These are phyloP conservation scores for Cordilura impudica DNA, from an alignment of 2,888 invertebrate species.

Conservation along the genomic window DNA sequence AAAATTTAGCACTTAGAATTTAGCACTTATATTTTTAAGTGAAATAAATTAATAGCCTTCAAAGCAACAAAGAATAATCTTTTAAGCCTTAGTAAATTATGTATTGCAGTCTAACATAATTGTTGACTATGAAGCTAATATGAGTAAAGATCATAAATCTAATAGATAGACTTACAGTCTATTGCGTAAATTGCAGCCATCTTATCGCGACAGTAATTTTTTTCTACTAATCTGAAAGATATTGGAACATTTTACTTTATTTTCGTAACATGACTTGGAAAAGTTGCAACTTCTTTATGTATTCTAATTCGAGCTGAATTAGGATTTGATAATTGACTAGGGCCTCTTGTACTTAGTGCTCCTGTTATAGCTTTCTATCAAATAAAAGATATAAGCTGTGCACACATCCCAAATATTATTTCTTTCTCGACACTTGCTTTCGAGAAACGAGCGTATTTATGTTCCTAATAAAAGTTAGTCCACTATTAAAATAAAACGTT, in stretches of 20 bases:
- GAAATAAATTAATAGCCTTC: conserved; percentile 83
- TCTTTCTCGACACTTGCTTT: too few species aligned
- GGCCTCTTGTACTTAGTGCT: conserved; percentile 86
- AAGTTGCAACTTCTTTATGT: conserved; percentile 85
- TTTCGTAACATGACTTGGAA: conserved; percentile 83
- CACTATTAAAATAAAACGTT: too few species aligned
- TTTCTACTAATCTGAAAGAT: conserved; percentile 87
- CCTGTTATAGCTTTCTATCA: conserved; percentile 91
- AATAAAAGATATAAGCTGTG: conserved; percentile 91
- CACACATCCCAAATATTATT: too few species aligned
- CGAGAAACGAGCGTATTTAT: too few species aligned
- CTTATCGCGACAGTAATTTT: conserved; percentile 84
- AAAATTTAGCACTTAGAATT: too few species aligned
- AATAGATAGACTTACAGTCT: conserved; percentile 84
- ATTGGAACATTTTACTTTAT: conserved; percentile 87
- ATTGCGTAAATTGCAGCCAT: conserved; percentile 82
- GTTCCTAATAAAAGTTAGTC: too few species aligned
- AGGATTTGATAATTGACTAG: conserved; percentile 90
- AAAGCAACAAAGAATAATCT: conserved; percentile 80
- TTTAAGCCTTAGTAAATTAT: conserved; percentile 80
- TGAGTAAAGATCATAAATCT: conserved; percentile 80
- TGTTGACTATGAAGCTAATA: conserved; percentile 70
- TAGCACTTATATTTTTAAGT: conserved; percentile 79
- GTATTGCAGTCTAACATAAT: conserved; percentile 83
- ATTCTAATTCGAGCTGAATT: conserved; percentile 86